Evolutionary conservation across 2,797 vertebrate species (phyloP), one percentile per base, ranked within the genome.

Genomic region (Eulemur coronatus): DNA sequence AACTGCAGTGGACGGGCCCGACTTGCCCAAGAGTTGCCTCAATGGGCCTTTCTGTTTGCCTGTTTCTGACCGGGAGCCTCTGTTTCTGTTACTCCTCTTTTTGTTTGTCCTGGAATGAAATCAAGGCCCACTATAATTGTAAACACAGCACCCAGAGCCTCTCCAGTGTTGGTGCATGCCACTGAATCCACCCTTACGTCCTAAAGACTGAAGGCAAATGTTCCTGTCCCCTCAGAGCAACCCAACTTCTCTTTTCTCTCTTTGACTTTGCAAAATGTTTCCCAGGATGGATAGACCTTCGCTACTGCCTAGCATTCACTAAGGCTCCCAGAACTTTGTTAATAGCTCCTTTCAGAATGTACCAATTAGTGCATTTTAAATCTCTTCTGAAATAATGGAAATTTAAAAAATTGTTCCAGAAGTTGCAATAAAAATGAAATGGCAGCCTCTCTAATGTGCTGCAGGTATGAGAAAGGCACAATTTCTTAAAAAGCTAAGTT

Each of bases 331-430:
- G 84, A 88, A 75, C 26, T 73, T 95, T 24, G 0, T 65, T 88
- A 75, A 78, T 79, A 87, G 89, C 76, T 63, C 87, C 96, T 95
- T 91, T 70, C 73, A 94, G 73, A 87, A 75, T 81, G 55, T 52
- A 94, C n/a, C 86, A 75, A 91, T 93, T 95, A 93, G 82, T 50
- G 89, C 84, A 48, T 88, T 91, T 96, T 28, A 84, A 95, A 89
- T 95, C 84, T 72, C 79, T 84, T 69, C 59, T 84, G 84, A 95
- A 95, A 96, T 93, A 91, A 96, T 97, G 95, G 89, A 86, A 96
- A 89, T 67, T 93, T n/a, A 14, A 92, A 76, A 95, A 95, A 72
- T 69, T 33, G 48, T 91, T 90, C 38, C 90, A 94, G 84, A 95
- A 96, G 95, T 94, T 78, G 52, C 87, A 88, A 72, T 96, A 89